Base-by-base conservation (phyloP, 1,140 invertebrate genomes). In the Danaus plexippus region DNA sequence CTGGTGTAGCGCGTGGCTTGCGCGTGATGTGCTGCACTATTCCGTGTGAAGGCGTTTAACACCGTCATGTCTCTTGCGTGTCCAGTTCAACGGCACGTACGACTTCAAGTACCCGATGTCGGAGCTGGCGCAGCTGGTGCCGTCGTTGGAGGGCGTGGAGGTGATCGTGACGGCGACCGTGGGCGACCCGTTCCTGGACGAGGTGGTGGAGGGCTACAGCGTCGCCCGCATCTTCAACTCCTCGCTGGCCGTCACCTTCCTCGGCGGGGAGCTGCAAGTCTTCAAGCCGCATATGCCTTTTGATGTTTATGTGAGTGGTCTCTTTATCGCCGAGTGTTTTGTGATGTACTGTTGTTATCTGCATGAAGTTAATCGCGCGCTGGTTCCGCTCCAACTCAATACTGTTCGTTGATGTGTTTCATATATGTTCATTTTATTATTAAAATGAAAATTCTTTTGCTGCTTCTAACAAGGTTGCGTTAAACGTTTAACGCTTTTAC, bases 241-340 rank as follows among this genome's bases (percentile, higher is more conserved):
- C 0, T 93, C 92, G 5, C 88, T 97, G 9, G 90, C 91, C 55
- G 88, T 98, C 0, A 88, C 91, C 43, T 97, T 98, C 80, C 88
- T 98, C 0, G 97, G 97, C 1, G 95, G 94, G 18, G 92, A 92
- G 0, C 94, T 97, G 4, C 95, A 98, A 85, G 92, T 98, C 9
- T 98, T 98, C 83, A 98, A 98, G 81, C 96, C 97, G 0, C 88
- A 93, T 1, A 97, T 98, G 94, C 94, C 96, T 1, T 93, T 96
- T 69, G 92, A 91, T 58, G 85, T 89, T 63, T 94, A 93, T 80
- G 92, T 95, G 81, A 92, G 92, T 90, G 42, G 4, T 55, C 13
- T 45, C 11, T 42, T 46, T 41, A 32, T 41, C 22, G n/a, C n/a
- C n/a, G n/a, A n/a, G n/a, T n/a, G n/a, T n/a, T n/a, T n/a, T n/a